Percentiles rank a stretch among this genome's conserved stretches.
Evolutionary conservation across 1,140 invertebrate genomes (phyloP).

Genomic region (Aphis gossypii): DNA sequence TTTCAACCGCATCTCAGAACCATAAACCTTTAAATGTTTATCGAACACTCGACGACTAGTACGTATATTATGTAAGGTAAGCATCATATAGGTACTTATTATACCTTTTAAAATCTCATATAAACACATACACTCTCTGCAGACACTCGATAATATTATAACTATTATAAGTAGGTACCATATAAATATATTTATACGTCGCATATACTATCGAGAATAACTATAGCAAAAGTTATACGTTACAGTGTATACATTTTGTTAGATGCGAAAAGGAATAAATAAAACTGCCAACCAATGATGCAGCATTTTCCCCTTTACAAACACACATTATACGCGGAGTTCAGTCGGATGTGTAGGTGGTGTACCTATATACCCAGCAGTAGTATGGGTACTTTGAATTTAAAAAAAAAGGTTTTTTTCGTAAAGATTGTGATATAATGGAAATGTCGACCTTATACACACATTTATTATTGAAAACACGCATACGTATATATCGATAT

Average conservation of each 20-base stretch:
- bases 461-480: background rate
- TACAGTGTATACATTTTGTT: background rate
- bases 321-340: background rate
- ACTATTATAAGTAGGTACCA: too few species aligned
- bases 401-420: background rate
- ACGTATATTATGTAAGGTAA: background rate
- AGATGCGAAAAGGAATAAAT: background rate
- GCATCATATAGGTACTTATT: background rate
- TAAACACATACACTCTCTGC: background rate
- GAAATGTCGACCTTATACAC: background rate
- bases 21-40: background rate
- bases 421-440: background rate
- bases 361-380: background rate
- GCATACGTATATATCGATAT: background rate
- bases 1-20: background rate
- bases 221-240: background rate
- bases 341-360: background rate
- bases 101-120: background rate
- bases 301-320: background rate
- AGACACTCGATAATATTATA: background rate
- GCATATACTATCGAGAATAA: background rate
- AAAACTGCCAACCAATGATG: background rate
- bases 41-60: background rate
- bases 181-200: background rate
- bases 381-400: background rate